Percentiles rank a stretch among this genome's conserved stretches.
Conservation (phyloP, 1,140 invertebrate species). For the Orchesella cincta region DNA sequence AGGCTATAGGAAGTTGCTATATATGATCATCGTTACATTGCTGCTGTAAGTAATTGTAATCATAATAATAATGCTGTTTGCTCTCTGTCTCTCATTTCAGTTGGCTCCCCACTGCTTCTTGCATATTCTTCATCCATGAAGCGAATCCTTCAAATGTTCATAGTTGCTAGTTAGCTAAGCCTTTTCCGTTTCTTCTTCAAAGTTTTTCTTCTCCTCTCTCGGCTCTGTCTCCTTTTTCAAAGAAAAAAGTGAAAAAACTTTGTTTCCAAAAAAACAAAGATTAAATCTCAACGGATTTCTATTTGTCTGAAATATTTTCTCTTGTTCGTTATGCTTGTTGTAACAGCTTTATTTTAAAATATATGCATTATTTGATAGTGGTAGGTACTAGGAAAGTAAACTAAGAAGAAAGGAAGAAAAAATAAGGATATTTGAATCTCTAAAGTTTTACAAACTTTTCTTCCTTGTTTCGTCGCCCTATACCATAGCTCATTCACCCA, state of each 20-base stretch:
- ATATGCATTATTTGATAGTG: too few relatives aligned
- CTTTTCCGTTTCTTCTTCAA: not conserved
- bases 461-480: too few relatives aligned
- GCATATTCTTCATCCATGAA: constrained; percentile 5
- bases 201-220: constrained; percentile 1
- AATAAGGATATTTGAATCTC: too few relatives aligned
- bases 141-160: not conserved
- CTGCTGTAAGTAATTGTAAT: not conserved
- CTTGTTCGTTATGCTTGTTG: too few relatives aligned
- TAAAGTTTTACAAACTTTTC: too few relatives aligned
- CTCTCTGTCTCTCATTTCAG: not conserved
- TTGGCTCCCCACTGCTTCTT: not conserved
- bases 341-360: too few relatives aligned
- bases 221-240: not conserved
- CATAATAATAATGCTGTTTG: not conserved
- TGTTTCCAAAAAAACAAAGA: constrained; percentile 13
- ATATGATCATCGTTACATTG: not conserved
- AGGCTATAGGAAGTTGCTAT: not conserved
- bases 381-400: too few relatives aligned
- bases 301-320: too few relatives aligned
- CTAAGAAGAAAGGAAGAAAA: too few relatives aligned
- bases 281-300: not conserved
- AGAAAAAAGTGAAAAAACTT: not conserved
- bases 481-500: too few relatives aligned
- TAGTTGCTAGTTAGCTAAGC: not conserved